Percentiles rank a stretch among this genome's conserved stretches.
phyloP scores from a whole-genome alignment of 2,888 invertebrate genomes.

The Leptothorax acervorum region DNA sequence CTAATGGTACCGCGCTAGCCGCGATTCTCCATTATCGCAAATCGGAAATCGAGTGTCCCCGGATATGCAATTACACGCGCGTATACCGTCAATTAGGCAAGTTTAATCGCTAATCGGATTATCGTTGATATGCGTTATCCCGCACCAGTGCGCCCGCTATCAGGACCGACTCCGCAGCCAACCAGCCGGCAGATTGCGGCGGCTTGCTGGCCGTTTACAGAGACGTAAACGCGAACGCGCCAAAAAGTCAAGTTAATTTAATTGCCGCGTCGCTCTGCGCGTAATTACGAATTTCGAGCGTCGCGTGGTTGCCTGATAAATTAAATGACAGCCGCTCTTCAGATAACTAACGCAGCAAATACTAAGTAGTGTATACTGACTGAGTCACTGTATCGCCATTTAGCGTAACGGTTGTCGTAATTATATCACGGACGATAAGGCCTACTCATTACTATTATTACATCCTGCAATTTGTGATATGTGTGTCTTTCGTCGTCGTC shows the following conservation, averaged over 20 bases:
- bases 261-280: slow-evolving; percentile 50
- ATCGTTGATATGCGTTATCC: slow-evolving; percentile 70
- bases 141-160: slow-evolving; percentile 52
- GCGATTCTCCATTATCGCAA: slow-evolving; percentile 63
- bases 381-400: background rate
- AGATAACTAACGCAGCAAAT: slow-evolving; percentile 1
- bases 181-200: slow-evolving; percentile 10
- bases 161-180: slow-evolving; percentile 6
- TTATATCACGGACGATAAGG: background rate
- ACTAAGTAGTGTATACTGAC: background rate
- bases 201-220: slow-evolving; percentile 20
- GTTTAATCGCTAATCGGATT: slow-evolving; percentile 75
- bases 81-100: slow-evolving; percentile 74
- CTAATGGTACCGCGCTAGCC: slow-evolving; percentile 24
- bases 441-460: background rate
- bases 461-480: background rate
- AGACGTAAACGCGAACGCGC: slow-evolving; percentile 5
- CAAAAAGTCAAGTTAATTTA: slow-evolving; percentile 70
- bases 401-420: background rate
- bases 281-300: slow-evolving; percentile 56
- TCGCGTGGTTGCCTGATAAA: slow-evolving; percentile 43
- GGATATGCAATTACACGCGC: slow-evolving; percentile 67
- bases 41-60: slow-evolving; percentile 63
- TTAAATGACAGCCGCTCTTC: slow-evolving; percentile 19
- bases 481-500: background rate